These are phyloP conservation scores for Uromys caudimaculatus DNA, from an alignment of 2,797 vertebrate species.

Conservation along the genomic window DNA sequence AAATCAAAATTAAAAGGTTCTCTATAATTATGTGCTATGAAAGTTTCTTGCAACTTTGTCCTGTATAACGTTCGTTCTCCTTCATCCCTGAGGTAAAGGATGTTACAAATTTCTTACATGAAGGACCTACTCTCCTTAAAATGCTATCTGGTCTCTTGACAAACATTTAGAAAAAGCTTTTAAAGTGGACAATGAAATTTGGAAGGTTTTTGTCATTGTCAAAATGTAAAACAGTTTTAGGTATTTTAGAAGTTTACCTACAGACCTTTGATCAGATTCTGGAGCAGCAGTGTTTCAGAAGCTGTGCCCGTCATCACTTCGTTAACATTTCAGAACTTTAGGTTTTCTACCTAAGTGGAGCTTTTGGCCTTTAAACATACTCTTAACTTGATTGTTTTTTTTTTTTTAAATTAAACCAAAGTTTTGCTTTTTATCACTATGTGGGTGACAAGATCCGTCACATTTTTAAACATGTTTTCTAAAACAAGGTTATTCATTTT, in stretches of 20 bases:
- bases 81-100: background rate
- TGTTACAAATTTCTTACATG: background rate
- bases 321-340: background rate
- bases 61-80: background rate
- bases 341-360: background rate
- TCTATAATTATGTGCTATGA: background rate
- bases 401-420: background rate
- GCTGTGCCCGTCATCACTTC: background rate
- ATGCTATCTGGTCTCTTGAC: background rate
- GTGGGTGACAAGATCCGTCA: background rate
- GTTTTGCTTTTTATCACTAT: background rate
- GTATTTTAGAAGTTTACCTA: constrained; percentile 16
- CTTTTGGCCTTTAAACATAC: background rate
- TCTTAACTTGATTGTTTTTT: constrained; percentile 7
- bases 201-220: background rate
- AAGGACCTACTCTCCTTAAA: background rate
- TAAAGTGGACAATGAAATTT: constrained; percentile 8
- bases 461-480: background rate
- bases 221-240: background rate
- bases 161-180: background rate
- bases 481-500: background rate
- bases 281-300: background rate
- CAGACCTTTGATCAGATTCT: background rate
- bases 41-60: constrained; percentile 2
- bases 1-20: background rate